Conservation (phyloP, 2,888 invertebrate species). For the Cordilura impudica region DNA sequence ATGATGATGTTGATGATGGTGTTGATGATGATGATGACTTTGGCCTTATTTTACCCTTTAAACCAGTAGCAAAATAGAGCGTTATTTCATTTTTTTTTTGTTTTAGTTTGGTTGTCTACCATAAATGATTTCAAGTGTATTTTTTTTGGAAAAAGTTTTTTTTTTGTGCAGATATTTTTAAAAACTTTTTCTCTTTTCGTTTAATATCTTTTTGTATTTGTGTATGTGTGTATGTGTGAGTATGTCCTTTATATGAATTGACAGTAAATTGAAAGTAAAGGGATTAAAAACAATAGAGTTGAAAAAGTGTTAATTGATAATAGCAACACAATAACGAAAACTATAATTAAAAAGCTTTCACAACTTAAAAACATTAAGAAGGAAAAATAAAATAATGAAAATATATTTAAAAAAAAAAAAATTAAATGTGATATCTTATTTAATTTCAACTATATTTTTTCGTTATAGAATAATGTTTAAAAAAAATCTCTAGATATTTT, state of each 20-base stretch:
- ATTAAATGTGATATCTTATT: too few species aligned
- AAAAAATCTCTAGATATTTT: too few species aligned
- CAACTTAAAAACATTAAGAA: not conserved
- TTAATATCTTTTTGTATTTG: not conserved
- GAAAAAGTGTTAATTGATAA: constrained; percentile 43
- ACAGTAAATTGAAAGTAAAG: not conserved
- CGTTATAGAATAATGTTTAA: too few species aligned
- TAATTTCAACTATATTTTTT: too few species aligned
- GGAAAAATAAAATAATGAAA: not conserved
- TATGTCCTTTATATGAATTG: constrained; percentile 6
- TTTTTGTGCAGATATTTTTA: not conserved
- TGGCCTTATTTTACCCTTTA: constrained; percentile 26
- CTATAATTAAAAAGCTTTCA: constrained; percentile 36
- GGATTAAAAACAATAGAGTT: not conserved
- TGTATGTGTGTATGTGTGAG: not conserved
- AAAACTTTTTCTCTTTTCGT: not conserved
- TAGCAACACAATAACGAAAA: constrained; percentile 22
- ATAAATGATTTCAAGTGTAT: not conserved
- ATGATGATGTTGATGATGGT: not conserved
- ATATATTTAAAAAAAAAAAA: too few species aligned
- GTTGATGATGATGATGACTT: constrained; percentile 30
- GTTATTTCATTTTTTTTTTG: not conserved
- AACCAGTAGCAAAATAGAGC: not conserved
- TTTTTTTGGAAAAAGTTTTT: not conserved
- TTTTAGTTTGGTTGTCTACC: not conserved